Evolutionary conservation across 2,113 vertebrate species (phyloP).

Genomic region (Poeciliopsis prolifica): DNA sequence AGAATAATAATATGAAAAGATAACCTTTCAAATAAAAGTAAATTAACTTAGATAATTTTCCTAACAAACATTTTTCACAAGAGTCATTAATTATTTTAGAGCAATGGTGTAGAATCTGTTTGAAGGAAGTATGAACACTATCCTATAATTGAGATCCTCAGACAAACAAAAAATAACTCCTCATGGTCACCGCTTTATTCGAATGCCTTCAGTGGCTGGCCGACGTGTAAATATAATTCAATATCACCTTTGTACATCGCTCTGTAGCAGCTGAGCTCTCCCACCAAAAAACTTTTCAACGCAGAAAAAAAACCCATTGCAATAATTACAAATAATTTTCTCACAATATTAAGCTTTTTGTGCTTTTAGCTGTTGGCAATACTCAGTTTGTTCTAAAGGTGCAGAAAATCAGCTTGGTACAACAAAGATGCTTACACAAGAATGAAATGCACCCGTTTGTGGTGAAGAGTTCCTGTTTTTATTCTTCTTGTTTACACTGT

Average conservation of each 20-base stretch:
- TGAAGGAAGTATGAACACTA: neutral
- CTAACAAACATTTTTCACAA: neutral
- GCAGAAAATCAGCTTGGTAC: neutral
- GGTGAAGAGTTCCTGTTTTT: slow-evolving; percentile 6
- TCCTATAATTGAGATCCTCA: neutral
- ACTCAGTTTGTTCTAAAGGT: neutral
- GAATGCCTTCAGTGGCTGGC: too few species aligned
- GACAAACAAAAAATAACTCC: too few species aligned
- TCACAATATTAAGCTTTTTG: neutral
- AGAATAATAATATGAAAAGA: too few species aligned
- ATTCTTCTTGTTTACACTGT: neutral
- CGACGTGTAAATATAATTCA: too few species aligned
- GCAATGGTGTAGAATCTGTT: neutral
- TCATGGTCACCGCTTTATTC: too few species aligned
- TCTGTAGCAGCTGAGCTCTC: too few species aligned
- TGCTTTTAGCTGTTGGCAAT: neutral
- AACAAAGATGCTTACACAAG: neutral
- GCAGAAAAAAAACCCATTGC: neutral
- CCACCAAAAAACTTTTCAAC: too few species aligned
- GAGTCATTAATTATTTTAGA: neutral
- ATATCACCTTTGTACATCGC: too few species aligned
- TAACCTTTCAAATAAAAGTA: too few species aligned
- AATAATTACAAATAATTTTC: neutral
- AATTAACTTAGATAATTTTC: too few species aligned
- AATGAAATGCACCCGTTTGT: neutral